Evolutionary conservation across 1,140 invertebrate genomes (phyloP), one percentile per base, ranked within the genome.

Genomic region (Eumaeus atala): DNA sequence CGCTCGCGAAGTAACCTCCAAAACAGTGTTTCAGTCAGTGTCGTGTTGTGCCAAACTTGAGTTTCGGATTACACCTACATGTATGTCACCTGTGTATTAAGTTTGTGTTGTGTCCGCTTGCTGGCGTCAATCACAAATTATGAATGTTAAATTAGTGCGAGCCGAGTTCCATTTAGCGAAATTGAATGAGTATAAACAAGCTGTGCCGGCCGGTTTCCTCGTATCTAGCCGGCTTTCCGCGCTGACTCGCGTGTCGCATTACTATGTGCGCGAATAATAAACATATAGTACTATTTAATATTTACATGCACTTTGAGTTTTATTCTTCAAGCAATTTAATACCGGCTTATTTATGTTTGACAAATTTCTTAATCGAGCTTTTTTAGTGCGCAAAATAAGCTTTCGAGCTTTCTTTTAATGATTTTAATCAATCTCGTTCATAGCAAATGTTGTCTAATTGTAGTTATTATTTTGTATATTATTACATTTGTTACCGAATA

Each of bases 31-130:
- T 61, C 53, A 62, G 21, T 59, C 62, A 72, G 75, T 82, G 76
- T 80, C 66, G 77, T 80, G 76, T 80, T 74, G 77, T 83, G 77
- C 74, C 77, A 80, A 81, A 76, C 65, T 64, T 61, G 62, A 75
- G n/a, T n/a, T n/a, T n/a, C n/a, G 72, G 64, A 75, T 74, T 58
- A 68, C 59, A 65, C 21, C 21, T 47, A 61, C 63, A 61, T 64
- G 60, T 69, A 67, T 67, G 68, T 62, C 60, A 66, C 60, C 62
- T 77, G 67, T 77, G 67, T 58, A 49, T n/a, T n/a, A 65, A 68
- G 54, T 60, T 68, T 60, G 70, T 77, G 73, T 75, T 67, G 72
- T 79, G 72, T 72, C 58, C 33, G 62, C 66, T 28, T 28, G 21
- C 21, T 28, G 21, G 21, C 58, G 65, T 72, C 66, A 58, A 72